These are phyloP conservation scores for Teleopsis dalmanni DNA, from an alignment of 1,140 invertebrate species.

Conservation along the genomic window DNA sequence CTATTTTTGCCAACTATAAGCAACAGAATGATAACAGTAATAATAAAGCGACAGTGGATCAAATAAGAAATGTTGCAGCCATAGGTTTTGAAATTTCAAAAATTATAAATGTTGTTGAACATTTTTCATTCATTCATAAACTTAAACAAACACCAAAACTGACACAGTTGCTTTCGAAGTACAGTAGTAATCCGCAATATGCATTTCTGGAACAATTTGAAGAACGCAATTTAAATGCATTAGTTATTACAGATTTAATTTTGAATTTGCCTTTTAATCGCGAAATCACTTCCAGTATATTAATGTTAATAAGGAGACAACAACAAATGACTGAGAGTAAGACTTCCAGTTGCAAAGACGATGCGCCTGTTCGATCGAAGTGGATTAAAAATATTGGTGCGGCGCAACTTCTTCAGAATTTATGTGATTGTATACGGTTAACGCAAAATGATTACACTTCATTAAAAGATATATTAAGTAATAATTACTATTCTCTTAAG, in stretches of 20 bases:
- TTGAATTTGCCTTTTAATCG: constrained; percentile 34
- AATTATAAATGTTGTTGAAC: constrained; percentile 38
- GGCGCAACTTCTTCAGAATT: constrained; percentile 29
- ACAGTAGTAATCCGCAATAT: constrained; percentile 25
- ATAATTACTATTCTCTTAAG: constrained; percentile 24
- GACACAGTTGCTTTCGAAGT: constrained; percentile 19
- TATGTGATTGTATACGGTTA: constrained; percentile 30
- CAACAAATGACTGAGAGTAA: constrained; percentile 15
- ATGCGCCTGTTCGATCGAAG: background rate
- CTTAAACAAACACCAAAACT: constrained; percentile 24
- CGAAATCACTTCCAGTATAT: constrained; percentile 33
- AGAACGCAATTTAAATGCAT: constrained; percentile 28
- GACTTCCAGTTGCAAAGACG: background rate
- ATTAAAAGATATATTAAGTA: constrained; percentile 8
- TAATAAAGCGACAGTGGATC: constrained; percentile 28
- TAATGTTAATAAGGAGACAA: constrained; percentile 31
- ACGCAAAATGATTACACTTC: constrained; percentile 22
- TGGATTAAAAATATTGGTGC: constrained; percentile 22
- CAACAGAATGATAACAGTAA: constrained; percentile 15
- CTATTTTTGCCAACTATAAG: constrained; percentile 31
- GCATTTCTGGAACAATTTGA: constrained; percentile 30
- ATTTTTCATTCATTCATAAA: constrained; percentile 40
- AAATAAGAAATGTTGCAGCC: constrained; percentile 32
- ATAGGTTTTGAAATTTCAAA: constrained; percentile 31
- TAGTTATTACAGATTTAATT: constrained; percentile 34